Evolutionary conservation across 2,888 invertebrate species (phyloP).

Genomic region (Caenorhabditis imperialis): DNA sequence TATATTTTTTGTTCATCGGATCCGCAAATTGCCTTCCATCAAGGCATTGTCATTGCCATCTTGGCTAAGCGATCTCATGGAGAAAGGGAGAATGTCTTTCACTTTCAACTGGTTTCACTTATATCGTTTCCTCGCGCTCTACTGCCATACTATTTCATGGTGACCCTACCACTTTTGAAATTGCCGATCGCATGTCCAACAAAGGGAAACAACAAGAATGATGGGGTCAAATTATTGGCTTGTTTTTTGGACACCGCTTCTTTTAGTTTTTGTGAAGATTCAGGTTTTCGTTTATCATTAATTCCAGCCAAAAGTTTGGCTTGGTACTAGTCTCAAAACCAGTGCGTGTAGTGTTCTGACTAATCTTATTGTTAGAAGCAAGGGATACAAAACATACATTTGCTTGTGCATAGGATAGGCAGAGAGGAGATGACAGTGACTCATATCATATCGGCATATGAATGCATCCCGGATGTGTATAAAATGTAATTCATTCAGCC

Average conservation of each 20-base stretch:
- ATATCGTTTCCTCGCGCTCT: neutral
- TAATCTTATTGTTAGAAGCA: constrained; percentile 33
- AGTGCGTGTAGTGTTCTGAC: too few species aligned
- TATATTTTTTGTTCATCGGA: constrained; percentile 7
- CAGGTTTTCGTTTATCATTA: constrained; percentile 23
- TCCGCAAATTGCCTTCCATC: constrained; percentile 36
- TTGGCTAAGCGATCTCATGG: constrained; percentile 42
- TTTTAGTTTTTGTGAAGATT: constrained; percentile 5
- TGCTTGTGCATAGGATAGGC: constrained; percentile 2
- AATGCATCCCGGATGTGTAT: neutral
- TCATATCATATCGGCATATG: constrained; percentile 16
- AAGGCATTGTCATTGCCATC: constrained; percentile 34
- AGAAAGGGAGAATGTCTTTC: constrained; percentile 4
- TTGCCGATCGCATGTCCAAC: constrained; percentile 26
- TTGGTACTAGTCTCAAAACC: too few species aligned
- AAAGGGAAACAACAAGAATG: constrained; percentile 5
- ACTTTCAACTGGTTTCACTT: constrained; percentile 42
- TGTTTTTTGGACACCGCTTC: constrained; percentile 11
- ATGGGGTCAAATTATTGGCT: constrained; percentile 29
- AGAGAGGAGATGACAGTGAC: constrained; percentile 3
- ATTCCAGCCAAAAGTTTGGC: too few species aligned
- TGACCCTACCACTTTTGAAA: constrained; percentile 32
- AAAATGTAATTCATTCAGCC: constrained; percentile 59
- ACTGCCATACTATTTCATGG: constrained; percentile 1
- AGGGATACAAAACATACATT: constrained; percentile 16